Percentiles rank a stretch among this genome's conserved stretches.
phyloP scores from a whole-genome alignment of 2,888 invertebrate species.

The Diarsia dahlii region DNA sequence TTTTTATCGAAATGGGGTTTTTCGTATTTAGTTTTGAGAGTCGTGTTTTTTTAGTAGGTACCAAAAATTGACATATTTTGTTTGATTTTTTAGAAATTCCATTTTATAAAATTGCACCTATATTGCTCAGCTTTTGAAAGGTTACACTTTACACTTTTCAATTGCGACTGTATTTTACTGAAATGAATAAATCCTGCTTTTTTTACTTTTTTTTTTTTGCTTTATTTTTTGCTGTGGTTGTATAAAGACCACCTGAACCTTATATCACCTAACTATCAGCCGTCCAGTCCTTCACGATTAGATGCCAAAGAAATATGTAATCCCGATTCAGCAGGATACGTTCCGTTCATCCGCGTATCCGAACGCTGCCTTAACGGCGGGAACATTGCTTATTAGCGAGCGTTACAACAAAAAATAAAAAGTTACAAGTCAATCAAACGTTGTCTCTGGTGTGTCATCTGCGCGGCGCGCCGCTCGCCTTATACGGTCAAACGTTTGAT shows the following conservation, averaged over 20 bases:
- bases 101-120: neutral
- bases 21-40: neutral
- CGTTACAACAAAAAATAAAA: conserved; percentile 68
- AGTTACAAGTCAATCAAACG: conserved; percentile 86
- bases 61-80: neutral
- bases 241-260: neutral
- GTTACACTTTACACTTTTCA: neutral
- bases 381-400: conserved; percentile 69
- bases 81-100: neutral
- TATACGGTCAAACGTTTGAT: conserved; percentile 79
- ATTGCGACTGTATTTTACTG: conserved; percentile 9
- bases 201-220: too few relatives aligned
- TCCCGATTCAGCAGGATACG: conserved; percentile 47
- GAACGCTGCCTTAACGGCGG: conserved; percentile 67
- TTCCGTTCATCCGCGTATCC: conserved; percentile 55
- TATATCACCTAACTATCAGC: conserved; percentile 13
- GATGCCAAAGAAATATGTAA: conserved; percentile 29
- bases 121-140: neutral
- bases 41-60: neutral
- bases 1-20: neutral
- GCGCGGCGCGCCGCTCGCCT: conserved; percentile 80
- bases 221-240: neutral
- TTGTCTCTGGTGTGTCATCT: conserved; percentile 75
- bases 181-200: neutral
- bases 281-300: neutral